phyloP scores from a whole-genome alignment of 2,797 vertebrate species.

The Melopsittacus undulatus region DNA sequence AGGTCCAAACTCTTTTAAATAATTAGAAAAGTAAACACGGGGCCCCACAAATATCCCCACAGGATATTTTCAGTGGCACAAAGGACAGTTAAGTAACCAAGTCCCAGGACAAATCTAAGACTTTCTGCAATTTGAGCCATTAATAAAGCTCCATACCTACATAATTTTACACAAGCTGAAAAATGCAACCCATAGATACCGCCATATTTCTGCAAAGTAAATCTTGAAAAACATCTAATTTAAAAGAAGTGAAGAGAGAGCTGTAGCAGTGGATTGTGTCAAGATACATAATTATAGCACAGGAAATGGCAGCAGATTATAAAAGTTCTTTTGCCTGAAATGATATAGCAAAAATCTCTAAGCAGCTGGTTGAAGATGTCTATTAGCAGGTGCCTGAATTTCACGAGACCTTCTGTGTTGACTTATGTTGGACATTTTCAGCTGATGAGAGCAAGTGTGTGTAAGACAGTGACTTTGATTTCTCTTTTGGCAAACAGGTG shows the following conservation, averaged over 20 bases:
- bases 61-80: slow-evolving; percentile 21
- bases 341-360: not conserved
- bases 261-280: not conserved
- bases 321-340: slow-evolving; percentile 7
- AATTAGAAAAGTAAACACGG: slow-evolving; percentile 33
- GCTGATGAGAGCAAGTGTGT: not conserved
- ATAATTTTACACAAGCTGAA: not conserved
- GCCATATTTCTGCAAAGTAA: not conserved
- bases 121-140: not conserved
- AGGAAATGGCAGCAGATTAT: slow-evolving; percentile 5
- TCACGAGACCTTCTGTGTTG: not conserved
- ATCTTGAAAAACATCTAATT: not conserved
- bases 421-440: not conserved
- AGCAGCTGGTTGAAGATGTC: not conserved
- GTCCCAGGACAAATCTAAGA: not conserved
- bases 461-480: not conserved
- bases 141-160: not conserved
- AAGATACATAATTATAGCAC: not conserved
- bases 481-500: not conserved
- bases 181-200: not conserved
- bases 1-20: slow-evolving; percentile 45
- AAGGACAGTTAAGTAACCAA: not conserved
- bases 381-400: not conserved
- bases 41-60: not conserved
- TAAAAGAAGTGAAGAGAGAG: not conserved